Percentiles rank a stretch among this genome's conserved stretches.
phyloP scores from a whole-genome alignment of 2,797 vertebrate species.

The Muscicapa striata region DNA sequence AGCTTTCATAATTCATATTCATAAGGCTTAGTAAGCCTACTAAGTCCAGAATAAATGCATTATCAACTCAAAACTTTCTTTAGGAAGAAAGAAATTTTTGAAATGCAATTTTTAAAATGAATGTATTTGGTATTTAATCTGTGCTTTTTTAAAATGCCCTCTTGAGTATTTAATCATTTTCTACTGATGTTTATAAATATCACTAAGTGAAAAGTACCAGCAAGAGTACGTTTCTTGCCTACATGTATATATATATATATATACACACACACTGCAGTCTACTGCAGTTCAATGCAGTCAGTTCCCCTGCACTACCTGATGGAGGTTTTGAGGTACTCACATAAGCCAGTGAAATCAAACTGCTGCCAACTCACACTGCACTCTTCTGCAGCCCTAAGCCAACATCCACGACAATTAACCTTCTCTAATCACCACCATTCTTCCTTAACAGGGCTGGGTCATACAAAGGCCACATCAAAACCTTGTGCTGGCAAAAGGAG shows the following conservation, averaged over 20 bases:
- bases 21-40: not conserved
- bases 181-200: not conserved
- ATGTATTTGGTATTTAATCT: not conserved
- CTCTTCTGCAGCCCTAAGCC: not conserved
- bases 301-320: not conserved
- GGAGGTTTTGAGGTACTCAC: not conserved
- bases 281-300: not conserved
- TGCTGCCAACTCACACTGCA: not conserved
- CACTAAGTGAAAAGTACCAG: not conserved
- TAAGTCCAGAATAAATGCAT: not conserved
- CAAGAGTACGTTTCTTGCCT: not conserved
- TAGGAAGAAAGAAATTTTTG: not conserved
- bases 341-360: not conserved
- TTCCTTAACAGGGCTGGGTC: not conserved
- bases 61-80: not conserved
- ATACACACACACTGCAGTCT: not conserved
- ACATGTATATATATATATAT: rapidly evolving
- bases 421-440: not conserved
- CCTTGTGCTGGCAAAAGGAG: not conserved
- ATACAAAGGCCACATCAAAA: not conserved
- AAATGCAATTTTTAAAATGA: not conserved
- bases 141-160: not conserved
- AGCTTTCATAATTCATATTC: not conserved
- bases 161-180: not conserved
- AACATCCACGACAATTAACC: not conserved